Evolutionary conservation across 2,888 invertebrate genomes (phyloP), one percentile per base, ranked within the genome.

Genomic region (Endotricha flammealis): DNA sequence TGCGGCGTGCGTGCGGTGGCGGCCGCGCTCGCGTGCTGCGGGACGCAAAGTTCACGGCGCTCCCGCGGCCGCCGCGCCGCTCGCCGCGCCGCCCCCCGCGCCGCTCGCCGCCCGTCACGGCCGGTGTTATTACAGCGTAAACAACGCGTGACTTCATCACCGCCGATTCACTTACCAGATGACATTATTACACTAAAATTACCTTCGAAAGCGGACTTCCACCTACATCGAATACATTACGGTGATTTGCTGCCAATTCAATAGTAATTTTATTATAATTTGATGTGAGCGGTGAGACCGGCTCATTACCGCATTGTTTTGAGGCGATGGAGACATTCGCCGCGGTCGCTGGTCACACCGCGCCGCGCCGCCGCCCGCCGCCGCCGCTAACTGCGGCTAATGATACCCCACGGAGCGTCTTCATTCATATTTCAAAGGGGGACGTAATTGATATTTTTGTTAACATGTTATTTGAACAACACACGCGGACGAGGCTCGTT

Each of bases 131-230:
- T 69, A 68, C 53, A 45, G 48, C 50, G 52, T 57, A 60, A 73
- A 68, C 72, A 57, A 70, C 61, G 69, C 77, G 72, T 74, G 72
- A 74, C 72, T 62, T 50, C 57, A 64, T 59, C 69, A 62, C 46
- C 48, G 23, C 37, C 46, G 56, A 70, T 67, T 68, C 64, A 67
- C 58, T 69, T 66, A 64, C 62, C 53, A 58, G 66, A 67, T 64
- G 69, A 72, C 71, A 69, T 71, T 64, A 74, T 72, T 68, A 69
- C 43, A 59, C 56, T 55, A 56, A 60, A 66, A 67, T 70, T 68
- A 62, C 64, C 60, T 57, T 56, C 48, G 47, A 30, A 50, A 50
- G 47, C 45, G 46, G 44, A 40, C 40, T 38, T 48, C 42, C 42
- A 52, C n/a, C n/a, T n/a, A n/a, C 60, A 53, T 58, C 51, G 53